Percentiles rank a stretch among this genome's conserved stretches.
These are phyloP conservation scores for Chloroclystis v-ata DNA, from an alignment of 2,888 invertebrate genomes.

Conservation along the genomic window DNA sequence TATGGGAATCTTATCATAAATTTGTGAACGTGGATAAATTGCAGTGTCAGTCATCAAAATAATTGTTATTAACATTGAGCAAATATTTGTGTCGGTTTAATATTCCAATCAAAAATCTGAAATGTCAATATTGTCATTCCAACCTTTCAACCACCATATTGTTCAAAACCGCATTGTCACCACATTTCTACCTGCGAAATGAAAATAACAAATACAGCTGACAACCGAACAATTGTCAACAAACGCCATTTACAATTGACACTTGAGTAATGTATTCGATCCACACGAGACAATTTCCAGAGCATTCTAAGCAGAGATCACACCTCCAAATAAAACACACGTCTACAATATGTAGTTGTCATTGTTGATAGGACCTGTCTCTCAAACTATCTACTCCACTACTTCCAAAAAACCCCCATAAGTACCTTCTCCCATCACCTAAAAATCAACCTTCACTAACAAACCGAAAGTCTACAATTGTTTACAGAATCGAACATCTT, in stretches of 20 bases:
- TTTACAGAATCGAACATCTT: conserved; percentile 16
- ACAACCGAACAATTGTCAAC: conserved; percentile 31
- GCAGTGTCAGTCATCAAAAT: no score
- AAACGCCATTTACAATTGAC: conserved; percentile 35
- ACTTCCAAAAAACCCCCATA: conserved; percentile 9
- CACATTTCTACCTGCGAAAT: conserved; percentile 11
- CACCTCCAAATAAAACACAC: conserved; percentile 68
- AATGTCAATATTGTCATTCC: conserved; percentile 3
- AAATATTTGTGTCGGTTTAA: no score
- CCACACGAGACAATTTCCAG: conserved; percentile 58
- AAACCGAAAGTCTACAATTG: neutral
- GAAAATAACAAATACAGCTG: conserved; percentile 15
- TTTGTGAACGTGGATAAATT: no score
- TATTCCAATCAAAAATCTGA: neutral
- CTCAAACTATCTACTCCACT: conserved; percentile 63
- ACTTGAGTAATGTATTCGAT: conserved; percentile 51
- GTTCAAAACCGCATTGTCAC: neutral
- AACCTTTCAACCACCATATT: conserved; percentile 1
- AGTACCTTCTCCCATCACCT: neutral
- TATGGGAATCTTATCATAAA: no score
- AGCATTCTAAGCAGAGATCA: conserved; percentile 60
- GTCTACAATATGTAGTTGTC: conserved; percentile 74
- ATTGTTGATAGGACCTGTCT: conserved; percentile 74
- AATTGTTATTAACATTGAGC: no score
- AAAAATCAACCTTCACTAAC: conserved; percentile 13